Evolutionary conservation across 2,797 vertebrate genomes (phyloP).

Genomic region (Hydrocynus forskahlii): DNA sequence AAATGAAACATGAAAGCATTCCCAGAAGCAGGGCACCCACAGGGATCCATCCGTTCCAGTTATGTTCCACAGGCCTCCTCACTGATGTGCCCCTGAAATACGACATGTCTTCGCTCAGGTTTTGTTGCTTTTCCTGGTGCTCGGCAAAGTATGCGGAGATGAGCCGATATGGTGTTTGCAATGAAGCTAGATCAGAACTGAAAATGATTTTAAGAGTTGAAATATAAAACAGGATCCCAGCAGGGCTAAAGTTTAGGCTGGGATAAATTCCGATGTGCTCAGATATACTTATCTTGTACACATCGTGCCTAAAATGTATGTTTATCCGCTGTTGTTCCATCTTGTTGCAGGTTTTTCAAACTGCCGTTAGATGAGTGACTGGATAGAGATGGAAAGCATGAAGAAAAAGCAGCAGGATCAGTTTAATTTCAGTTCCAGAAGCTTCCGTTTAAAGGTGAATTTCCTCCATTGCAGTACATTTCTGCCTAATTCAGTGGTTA

Average conservation of each 20-base stretch:
- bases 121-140: not conserved
- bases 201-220: not conserved
- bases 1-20: slow-evolving; percentile 7
- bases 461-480: too few species aligned
- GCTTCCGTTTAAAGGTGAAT: too few species aligned
- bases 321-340: not conserved
- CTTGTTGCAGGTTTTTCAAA: not conserved
- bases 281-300: not conserved
- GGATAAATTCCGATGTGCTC: not conserved
- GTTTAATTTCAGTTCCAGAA: too few species aligned
- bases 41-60: not conserved
- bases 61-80: not conserved
- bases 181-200: not conserved
- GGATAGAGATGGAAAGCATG: not conserved
- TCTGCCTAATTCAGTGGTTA: too few species aligned
- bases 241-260: not conserved
- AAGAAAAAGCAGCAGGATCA: too few species aligned
- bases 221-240: not conserved
- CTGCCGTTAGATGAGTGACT: not conserved
- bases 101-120: not conserved
- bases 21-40: not conserved
- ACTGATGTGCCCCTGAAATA: slow-evolving; percentile 6
- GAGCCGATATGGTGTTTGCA: not conserved
- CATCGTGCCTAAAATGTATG: not conserved
- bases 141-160: not conserved